These are phyloP conservation scores for Phoenicopterus ruber DNA, from an alignment of 2,113 vertebrate genomes.

Conservation along the genomic window DNA sequence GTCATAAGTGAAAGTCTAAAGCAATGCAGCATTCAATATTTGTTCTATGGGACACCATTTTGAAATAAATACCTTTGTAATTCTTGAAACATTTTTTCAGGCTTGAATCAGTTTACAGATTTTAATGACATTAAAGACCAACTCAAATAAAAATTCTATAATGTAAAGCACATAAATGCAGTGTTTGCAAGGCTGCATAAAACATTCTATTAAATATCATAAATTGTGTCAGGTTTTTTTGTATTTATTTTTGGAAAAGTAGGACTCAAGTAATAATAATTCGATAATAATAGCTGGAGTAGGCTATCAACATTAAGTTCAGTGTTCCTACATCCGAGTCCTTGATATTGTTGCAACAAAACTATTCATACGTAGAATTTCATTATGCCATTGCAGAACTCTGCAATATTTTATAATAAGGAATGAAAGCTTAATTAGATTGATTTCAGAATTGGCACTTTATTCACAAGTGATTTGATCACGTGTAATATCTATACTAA, in stretches of 20 bases:
- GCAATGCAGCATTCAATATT: neutral
- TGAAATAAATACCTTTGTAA: neutral
- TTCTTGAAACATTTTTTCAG: neutral
- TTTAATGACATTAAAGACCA: neutral
- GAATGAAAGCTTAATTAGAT: neutral
- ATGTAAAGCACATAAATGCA: neutral
- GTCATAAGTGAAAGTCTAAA: neutral
- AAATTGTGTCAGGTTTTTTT: neutral
- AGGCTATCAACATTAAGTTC: neutral
- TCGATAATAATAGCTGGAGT: neutral
- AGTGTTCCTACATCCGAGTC: neutral
- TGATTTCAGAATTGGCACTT: neutral
- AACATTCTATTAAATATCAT: neutral
- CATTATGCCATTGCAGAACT: neutral
- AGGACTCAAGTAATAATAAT: neutral
- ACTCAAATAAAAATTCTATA: neutral
- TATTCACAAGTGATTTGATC: neutral
- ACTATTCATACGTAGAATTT: neutral
- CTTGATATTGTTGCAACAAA: neutral
- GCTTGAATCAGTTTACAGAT: neutral
- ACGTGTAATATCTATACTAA: neutral
- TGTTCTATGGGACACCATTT: neutral
- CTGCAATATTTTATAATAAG: neutral
- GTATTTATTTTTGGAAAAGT: neutral
- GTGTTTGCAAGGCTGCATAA: neutral